Evolutionary conservation across 2,113 vertebrate genomes (phyloP), one percentile per base, ranked within the genome.

Genomic region (Nymphicus hollandicus): DNA sequence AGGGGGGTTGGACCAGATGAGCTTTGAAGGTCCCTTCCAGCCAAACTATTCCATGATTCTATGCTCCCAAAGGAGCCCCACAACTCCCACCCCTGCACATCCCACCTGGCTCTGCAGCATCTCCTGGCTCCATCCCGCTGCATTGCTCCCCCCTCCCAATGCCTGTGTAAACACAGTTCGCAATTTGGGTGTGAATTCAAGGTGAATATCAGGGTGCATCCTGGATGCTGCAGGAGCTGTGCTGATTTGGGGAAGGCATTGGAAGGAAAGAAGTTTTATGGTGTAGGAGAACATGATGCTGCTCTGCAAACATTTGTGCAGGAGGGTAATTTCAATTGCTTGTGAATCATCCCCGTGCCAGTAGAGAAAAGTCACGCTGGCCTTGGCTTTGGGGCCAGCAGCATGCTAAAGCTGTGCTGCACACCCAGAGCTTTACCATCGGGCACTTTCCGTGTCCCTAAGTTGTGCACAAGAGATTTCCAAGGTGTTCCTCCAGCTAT

Each of bases 401-500:
- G 56, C 56, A 23, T 23, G 56, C 33, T 58, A n/a, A 58, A 58
- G 20, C 33, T 58, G 55, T n/a, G 20, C 58, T 63, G 28, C 22
- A 2, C 35, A 3, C 12, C 18, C 5, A 44, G 55, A 77, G 15
- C 44, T 14, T 31, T 18, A 14, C 37, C 3, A 12, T 25, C n/a
- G 7, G 1, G 19, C 43, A 8, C 23, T 61, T 23, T 9, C 3
- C 0, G 0, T 8, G 25, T 10, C 31, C 56, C 37, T 1, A 0
- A 19, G 19, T 17, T 6, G 47, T 27, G 13, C 22, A 13, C 9
- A 6, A 39, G 69, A 53, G 49, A 4, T 53, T 73, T 55, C 69
- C 49, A 22, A 46, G 58, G 9, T 0, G 4, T 24, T 22, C 5
- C 17, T 74, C 41, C 28, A 18, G 33, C 41, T 37, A 4, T 28